Evolutionary conservation across 1,140 invertebrate species (phyloP), one percentile per base, ranked within the genome.

Genomic region (Mercenaria mercenaria): DNA sequence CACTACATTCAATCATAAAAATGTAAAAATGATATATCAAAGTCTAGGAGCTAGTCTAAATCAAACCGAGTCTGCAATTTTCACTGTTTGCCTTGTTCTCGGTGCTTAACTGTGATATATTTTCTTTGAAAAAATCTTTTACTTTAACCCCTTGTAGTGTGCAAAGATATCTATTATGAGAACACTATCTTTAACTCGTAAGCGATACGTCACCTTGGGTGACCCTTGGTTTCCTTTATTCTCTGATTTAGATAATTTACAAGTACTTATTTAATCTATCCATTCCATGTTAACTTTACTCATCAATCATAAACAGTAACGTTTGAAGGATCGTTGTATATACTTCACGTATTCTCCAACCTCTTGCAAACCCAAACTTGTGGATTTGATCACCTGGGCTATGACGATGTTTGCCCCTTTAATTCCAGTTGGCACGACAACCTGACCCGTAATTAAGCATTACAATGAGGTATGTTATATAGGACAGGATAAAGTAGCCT

Each of bases 221-320:
- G n/a, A n/a, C n/a, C n/a, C n/a, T n/a, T n/a, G n/a, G n/a, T n/a
- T n/a, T 47, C 43, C 59, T 26, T n/a, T 64, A 4, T 64, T 64
- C 59, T 8, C 23, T 26, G 20, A 64, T n/a, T 26, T 29, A 64
- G 6, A 76, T 76, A 76, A 76, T 76, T 76, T 50, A 76, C n/a
- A 47, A 76, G 72, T 76, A 50, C 72, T 76, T 76, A 74, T 74
- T 74, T 1, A 76, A 76, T 76, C 72, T 43, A 26, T 47, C 26
- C 39, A 26, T 23, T 8, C 59, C 59, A 64, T 64, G 59, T 64
- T 64, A 47, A 64, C n/a, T 4, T 29, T 29, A 10, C n/a, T 29
- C 59, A 64, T 64, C 15, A 64, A 64, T 64, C 59, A 64, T 64
- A 8, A 26, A 41, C 67, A 32, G 67, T 39, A 72, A 39, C 67